phyloP scores from a whole-genome alignment of 2,888 invertebrate species.

The Caenorhabditis afra region DNA sequence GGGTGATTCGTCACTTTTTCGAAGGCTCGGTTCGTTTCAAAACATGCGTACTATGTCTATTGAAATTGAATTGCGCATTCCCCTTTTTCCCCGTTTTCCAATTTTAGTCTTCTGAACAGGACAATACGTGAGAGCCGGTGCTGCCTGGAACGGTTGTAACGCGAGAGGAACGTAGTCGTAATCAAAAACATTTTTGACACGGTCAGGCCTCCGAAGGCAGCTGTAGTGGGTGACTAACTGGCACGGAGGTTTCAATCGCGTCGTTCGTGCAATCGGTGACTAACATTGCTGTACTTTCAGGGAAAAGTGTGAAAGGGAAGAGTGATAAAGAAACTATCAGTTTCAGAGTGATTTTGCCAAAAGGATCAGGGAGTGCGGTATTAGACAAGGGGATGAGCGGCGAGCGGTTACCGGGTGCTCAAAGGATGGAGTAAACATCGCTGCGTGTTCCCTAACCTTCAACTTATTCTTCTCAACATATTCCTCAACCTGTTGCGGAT shows the following conservation, averaged over 20 bases:
- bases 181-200: conserved; percentile 32
- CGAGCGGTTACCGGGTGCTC: too few species aligned
- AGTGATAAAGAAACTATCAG: neutral
- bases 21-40: conserved; percentile 25
- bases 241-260: conserved; percentile 8
- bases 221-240: conserved; percentile 26
- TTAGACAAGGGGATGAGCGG: neutral
- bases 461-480: conserved; percentile 68
- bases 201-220: conserved; percentile 12
- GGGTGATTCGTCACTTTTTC: conserved; percentile 13
- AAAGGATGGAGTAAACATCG: too few species aligned
- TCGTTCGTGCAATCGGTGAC: too few species aligned
- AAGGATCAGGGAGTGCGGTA: neutral
- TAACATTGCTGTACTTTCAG: neutral
- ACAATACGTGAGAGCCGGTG: conserved; percentile 53
- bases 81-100: neutral
- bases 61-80: conserved; percentile 12
- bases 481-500: conserved; percentile 65
- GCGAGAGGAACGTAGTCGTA: conserved; percentile 20
- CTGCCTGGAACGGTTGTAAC: conserved; percentile 39
- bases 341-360: neutral
- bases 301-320: neutral
- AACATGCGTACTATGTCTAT: conserved; percentile 14
- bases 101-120: conserved; percentile 26
- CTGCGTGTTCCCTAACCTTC: conserved; percentile 57